Evolutionary conservation across 1,140 invertebrate species (phyloP).

Genomic region (Heliconius nattereri): DNA sequence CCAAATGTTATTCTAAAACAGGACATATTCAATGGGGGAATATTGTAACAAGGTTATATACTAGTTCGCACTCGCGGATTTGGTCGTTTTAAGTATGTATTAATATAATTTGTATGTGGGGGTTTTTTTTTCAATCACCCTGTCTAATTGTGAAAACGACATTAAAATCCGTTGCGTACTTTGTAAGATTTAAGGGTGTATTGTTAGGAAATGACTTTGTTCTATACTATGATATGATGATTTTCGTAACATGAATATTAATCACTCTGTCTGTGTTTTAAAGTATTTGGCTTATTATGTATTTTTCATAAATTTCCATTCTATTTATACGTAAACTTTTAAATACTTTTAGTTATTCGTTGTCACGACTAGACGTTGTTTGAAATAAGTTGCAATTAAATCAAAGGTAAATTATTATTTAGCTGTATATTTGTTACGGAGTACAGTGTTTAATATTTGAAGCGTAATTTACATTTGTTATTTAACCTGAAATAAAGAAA

Average conservation of each 20-base stretch:
- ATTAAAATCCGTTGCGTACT: no score
- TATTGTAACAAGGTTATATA: no score
- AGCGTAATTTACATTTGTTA: not conserved
- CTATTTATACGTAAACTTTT: not conserved
- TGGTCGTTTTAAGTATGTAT: no score
- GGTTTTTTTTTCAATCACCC: no score
- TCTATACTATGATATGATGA: no score
- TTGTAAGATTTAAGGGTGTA: no score
- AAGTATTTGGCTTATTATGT: not conserved
- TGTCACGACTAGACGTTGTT: not conserved
- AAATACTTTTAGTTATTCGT: not conserved
- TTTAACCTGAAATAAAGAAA: no score
- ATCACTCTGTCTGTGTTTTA: not conserved
- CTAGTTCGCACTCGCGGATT: no score
- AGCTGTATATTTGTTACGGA: not conserved
- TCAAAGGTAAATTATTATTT: not conserved
- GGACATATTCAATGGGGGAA: not conserved
- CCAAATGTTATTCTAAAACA: constrained; percentile 3
- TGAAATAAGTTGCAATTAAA: not conserved
- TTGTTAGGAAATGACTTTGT: no score
- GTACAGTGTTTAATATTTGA: not conserved
- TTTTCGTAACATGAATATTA: not conserved
- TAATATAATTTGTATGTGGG: no score
- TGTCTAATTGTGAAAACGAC: no score
- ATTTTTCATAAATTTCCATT: not conserved